Percentiles rank a stretch among this genome's conserved stretches.
Conservation (phyloP, 2,113 vertebrate genomes). For the Saguinus midas region DNA sequence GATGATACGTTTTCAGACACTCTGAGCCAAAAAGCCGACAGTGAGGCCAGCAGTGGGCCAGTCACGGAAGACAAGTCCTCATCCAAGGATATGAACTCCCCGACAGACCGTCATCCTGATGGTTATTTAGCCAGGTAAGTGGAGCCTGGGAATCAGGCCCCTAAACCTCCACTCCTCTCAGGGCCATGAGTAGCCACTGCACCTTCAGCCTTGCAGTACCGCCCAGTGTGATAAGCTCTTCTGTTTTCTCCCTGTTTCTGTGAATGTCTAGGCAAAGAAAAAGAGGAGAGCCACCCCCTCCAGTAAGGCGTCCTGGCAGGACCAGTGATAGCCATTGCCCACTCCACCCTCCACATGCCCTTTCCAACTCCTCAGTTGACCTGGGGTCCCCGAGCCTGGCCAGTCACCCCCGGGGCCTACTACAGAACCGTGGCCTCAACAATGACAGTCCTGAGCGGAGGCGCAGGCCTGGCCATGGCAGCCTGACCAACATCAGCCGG, state of each 20-base stretch:
- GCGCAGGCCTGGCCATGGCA: conserved; percentile 91
- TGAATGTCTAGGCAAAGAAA: conserved; percentile 89
- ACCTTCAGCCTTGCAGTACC: neutral
- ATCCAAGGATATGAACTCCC: conserved; percentile 93
- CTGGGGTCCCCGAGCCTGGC: conserved; percentile 88
- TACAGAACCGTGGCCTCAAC: conserved; percentile 89
- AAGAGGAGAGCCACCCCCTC: conserved; percentile 90
- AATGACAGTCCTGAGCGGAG: conserved; percentile 93
- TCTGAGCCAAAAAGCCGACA: conserved; percentile 98
- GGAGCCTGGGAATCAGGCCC: accelerated
- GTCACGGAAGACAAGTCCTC: conserved; percentile 94
- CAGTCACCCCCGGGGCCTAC: conserved; percentile 91
- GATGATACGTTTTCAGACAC: conserved; percentile 98
- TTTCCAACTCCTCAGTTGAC: conserved; percentile 89
- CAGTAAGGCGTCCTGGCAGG: conserved; percentile 91
- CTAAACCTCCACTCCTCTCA: neutral
- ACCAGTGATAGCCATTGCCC: conserved; percentile 92
- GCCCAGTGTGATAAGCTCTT: neutral
- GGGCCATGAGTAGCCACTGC: neutral
- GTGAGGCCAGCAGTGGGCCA: conserved; percentile 96
- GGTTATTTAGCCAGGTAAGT: conserved; percentile 90
- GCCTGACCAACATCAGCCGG: conserved; percentile 95
- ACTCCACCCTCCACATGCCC: conserved; percentile 89
- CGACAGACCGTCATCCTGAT: conserved; percentile 92
- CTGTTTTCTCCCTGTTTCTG: conserved; percentile 45